Conservation (phyloP, 2,113 vertebrate genomes). For the Serinus canaria region DNA sequence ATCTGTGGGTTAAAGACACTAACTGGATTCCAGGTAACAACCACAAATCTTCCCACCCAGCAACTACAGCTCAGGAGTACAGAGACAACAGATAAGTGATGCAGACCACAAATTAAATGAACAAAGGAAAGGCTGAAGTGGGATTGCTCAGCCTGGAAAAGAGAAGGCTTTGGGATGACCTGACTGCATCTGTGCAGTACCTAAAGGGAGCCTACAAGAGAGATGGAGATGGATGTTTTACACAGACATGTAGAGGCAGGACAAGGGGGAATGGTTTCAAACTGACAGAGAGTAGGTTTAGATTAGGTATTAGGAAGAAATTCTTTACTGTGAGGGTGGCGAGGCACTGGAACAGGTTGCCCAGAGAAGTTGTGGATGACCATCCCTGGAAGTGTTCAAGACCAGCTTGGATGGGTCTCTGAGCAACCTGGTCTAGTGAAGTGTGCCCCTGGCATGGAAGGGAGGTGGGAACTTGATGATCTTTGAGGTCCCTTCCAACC, state of each 20-base stretch:
- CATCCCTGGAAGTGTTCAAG: not conserved
- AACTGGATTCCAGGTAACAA: not conserved
- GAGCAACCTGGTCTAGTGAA: not conserved
- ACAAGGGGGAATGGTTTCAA: not conserved
- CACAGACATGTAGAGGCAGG: not conserved
- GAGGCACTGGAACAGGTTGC: not conserved
- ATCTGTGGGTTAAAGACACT: not conserved
- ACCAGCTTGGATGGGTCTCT: not conserved
- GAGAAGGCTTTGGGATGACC: not conserved
- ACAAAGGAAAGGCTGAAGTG: not conserved
- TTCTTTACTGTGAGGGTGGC: not conserved
- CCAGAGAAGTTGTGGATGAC: not conserved
- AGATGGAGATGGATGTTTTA: not conserved
- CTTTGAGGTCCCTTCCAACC: not conserved
- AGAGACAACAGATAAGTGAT: not conserved
- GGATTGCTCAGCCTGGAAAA: not conserved
- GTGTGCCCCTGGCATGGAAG: not conserved
- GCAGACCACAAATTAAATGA: not conserved
- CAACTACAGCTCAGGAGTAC: not conserved
- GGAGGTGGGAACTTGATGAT: not conserved
- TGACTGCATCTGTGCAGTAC: rapidly evolving
- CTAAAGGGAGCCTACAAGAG: not conserved
- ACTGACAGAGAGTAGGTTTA: not conserved
- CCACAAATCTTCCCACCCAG: not conserved
- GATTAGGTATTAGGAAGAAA: not conserved